Evolutionary conservation across 2,888 invertebrate species (phyloP).

Genomic region (Lasioglossum figueresi): DNA sequence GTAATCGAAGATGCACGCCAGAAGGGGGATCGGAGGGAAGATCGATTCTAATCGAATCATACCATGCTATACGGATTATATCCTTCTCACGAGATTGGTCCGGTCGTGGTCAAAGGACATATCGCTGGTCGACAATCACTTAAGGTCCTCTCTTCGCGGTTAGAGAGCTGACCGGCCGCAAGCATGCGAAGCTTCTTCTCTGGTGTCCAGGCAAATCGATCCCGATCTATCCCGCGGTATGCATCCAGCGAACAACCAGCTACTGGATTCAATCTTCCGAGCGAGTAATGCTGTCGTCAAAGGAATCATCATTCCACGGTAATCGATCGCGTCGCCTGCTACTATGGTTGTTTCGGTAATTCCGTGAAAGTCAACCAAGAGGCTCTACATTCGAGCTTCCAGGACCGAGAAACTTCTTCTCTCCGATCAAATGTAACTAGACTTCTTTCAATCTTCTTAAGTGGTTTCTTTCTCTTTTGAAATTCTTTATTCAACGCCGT

Average conservation of each 20-base stretch:
- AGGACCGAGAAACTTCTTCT: neutral
- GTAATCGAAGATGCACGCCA: slow-evolving; percentile 51
- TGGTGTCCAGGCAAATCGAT: slow-evolving; percentile 58
- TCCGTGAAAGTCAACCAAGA: neutral
- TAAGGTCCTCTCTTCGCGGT: slow-evolving; percentile 57
- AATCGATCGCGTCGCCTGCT: slow-evolving; percentile 25
- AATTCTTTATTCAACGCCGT: neutral
- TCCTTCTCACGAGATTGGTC: slow-evolving; percentile 63
- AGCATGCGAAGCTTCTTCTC: slow-evolving; percentile 52
- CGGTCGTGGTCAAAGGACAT: slow-evolving; percentile 63
- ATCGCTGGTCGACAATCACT: slow-evolving; percentile 64
- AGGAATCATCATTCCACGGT: slow-evolving; percentile 40
- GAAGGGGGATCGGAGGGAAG: slow-evolving; percentile 20
- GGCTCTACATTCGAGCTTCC: neutral
- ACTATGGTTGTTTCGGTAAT: neutral
- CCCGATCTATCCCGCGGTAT: slow-evolving; percentile 30
- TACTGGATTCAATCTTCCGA: slow-evolving; percentile 49
- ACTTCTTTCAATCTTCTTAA: neutral
- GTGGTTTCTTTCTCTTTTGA: neutral
- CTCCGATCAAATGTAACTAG: neutral
- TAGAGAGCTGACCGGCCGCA: slow-evolving; percentile 41
- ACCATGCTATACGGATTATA: slow-evolving; percentile 67
- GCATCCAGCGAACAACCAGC: neutral
- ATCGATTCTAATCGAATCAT: slow-evolving; percentile 76
- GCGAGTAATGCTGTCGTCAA: slow-evolving; percentile 39